Evolutionary conservation across 2,113 vertebrate genomes (phyloP), one percentile per base, ranked within the genome.

Genomic region (Scortum barcoo): DNA sequence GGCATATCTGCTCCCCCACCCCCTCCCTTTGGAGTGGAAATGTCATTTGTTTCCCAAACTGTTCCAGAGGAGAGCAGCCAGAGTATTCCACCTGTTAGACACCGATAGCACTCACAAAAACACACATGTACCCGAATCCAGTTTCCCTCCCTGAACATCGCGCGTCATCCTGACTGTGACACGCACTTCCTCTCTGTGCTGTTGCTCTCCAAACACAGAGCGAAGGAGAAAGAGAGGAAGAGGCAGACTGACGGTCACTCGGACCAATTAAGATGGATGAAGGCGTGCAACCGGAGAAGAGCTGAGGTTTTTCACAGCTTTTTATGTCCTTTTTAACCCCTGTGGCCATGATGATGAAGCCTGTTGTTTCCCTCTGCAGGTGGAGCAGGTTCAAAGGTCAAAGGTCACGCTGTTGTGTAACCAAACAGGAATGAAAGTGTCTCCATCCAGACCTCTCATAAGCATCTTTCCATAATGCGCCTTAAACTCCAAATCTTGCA

Each of bases 81-180:
- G 85, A 85, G 58, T 88, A 72, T 78, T 88, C 74, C 80, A 91
- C 85, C 89, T 93, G 87, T 92, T 89, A 83, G 63, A 85, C 83
- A 82, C 84, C 77, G 85, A 88, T 91, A 90, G 76, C 76, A 85
- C 22, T 7, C 61, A 77, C 65, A 46, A 58, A 71, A 65, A 36
- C 61, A 56, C 60, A 72, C 72, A 72, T 38, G n/a, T 22, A 36
- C 61, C 57, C 50, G 33, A 46, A 51, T 65, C 72, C 56, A 74
- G 69, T 74, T 88, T 72, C 44, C 70, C 63, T 56, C 11, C 53
- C 80, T 54, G 54, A 80, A 80, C 61, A 80, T 24, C 78, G 68
- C 2, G 3, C n/a, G 28, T 77, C 76, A 82, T 74, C 70, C 79
- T 77, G 2, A 28, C 48, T 78, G 76, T 68, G 56, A 79, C 74